Base-by-base conservation (phyloP, 2,888 invertebrate genomes). In the Ganaspis brasiliensis region DNA sequence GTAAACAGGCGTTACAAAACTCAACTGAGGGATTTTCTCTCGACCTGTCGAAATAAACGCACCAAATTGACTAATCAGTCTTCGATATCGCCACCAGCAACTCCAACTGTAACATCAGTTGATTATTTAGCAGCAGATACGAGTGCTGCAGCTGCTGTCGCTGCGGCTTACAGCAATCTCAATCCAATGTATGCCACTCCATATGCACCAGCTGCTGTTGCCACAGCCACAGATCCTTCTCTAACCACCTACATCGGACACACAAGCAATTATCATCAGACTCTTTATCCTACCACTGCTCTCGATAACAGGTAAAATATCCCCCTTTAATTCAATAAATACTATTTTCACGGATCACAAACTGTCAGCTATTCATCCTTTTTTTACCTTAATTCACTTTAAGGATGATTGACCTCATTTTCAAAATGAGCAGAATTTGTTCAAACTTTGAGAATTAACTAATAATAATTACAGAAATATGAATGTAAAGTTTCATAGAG, bases 11-110 rank as follows among this genome's bases (percentile, higher is more conserved):
- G 98, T 87, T 98, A 98, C 92, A 98, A 98, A 92, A 97, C 98
- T 2, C 98, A 98, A 90, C 93, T 98, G 26, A 93, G 98, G 67
- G 98, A 98, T 92, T 98, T 98, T 91, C 92, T 98, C 1, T 97
- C 98, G 16, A 98, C 98, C 14, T 98, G 98, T 90, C 94, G 98
- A 80, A 96, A 96, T 81, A 97, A 97, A 89, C 94, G 96, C 89
- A 88, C 90, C 72, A 90, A 90, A 55, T 91, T 93, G 12, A 88
- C 92, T 2, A 87, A 92, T 89, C 92, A 84, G 92, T 74, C 92
- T 92, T 94, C 94, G 3, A 93, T 93, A 0, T 94, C 94, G 5
- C 92, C 91, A 72, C 92, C 92, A 10, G 92, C 92, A 40, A 93
- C 93, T 79, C 93, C 93, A 19, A 93, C 93, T 87, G 94, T 95